Evolutionary conservation across 2,797 vertebrate genomes (phyloP).

Genomic region (Enteromius radiatus): DNA sequence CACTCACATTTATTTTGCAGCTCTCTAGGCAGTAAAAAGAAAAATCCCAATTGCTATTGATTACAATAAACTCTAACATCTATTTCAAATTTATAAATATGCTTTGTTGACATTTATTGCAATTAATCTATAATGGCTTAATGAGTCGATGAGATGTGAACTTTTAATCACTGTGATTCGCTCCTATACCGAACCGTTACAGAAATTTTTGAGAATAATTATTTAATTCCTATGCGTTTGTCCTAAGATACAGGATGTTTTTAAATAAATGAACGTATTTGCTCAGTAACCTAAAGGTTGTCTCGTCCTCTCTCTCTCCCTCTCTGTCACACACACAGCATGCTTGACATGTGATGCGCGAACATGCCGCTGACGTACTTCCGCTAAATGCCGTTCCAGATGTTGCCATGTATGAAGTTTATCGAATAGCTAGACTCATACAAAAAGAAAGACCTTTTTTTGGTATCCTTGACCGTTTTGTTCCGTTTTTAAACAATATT

Average conservation of each 20-base stretch:
- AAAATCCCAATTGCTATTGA: background rate
- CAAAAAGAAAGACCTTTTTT: background rate
- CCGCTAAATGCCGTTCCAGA: slow-evolving; percentile 13
- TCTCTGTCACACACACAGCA: background rate
- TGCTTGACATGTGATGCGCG: slow-evolving; percentile 20
- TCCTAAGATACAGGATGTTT: background rate
- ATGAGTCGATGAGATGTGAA: background rate
- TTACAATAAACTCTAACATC: background rate
- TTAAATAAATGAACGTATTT: background rate
- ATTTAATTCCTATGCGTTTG: background rate
- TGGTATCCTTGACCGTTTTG: background rate
- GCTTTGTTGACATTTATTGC: background rate
- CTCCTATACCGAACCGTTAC: background rate
- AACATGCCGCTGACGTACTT: slow-evolving; percentile 43
- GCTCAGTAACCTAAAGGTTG: background rate
- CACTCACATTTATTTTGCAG: background rate
- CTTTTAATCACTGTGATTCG: background rate
- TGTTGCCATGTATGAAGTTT: background rate
- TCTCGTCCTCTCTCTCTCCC: background rate
- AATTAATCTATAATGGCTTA: background rate
- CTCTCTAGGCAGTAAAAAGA: background rate
- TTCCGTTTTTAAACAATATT: background rate
- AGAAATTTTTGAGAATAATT: background rate
- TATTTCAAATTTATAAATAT: background rate
- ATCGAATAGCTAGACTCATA: background rate